Base-by-base conservation (phyloP, 1,140 invertebrate species). In the Linepithema humile region DNA sequence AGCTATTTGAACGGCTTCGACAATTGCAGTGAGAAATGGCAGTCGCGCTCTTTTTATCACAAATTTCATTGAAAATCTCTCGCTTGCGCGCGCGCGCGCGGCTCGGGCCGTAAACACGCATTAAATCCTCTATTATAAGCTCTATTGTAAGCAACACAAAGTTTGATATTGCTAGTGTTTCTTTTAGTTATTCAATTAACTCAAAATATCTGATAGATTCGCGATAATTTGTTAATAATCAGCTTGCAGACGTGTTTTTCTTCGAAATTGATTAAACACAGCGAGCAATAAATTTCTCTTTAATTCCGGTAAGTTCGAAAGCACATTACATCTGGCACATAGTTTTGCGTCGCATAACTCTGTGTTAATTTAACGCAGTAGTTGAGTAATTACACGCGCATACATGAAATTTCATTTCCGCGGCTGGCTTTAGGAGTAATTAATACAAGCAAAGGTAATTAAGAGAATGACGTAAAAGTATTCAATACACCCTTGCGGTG, bases 151-250 rank as follows among this genome's bases (percentile, higher is more conserved):
- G 90, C 77, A 86, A 89, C 83, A 85, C n/a, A n/a, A n/a, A 90
- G 90, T 89, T 90, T 80, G 67, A 86, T 85, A 84, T 85, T 85
- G 80, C 60, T 89, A 91, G 89, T 86, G 55, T 29, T 40, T 20
- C 83, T 85, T 91, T 90, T n/a, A n/a, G n/a, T n/a, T n/a, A n/a
- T n/a, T n/a, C n/a, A 89, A 92, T 91, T 90, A 90, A 90, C 82
- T 90, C 84, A 53, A 87, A 86, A 88, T 87, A 88, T 85, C 45
- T 48, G 55, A 26, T 55, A n/a, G 45, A 20, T 70, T 10, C 23
- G 48, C 48, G 82, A 75, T 48, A 67, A 83, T 77, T 78, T 48
- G 50, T 77, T 77, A 83, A 53, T 78, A 53, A n/a, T 23, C 20
- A n/a, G 48, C 26, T n/a, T 29, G 15, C 55, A 17, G 15, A 26